A percentile compares a stretch with the other conserved stretches of the same genome.
phyloP scores from a whole-genome alignment of 2,797 vertebrate genomes.

The Enteromius thamalakanensis region DNA sequence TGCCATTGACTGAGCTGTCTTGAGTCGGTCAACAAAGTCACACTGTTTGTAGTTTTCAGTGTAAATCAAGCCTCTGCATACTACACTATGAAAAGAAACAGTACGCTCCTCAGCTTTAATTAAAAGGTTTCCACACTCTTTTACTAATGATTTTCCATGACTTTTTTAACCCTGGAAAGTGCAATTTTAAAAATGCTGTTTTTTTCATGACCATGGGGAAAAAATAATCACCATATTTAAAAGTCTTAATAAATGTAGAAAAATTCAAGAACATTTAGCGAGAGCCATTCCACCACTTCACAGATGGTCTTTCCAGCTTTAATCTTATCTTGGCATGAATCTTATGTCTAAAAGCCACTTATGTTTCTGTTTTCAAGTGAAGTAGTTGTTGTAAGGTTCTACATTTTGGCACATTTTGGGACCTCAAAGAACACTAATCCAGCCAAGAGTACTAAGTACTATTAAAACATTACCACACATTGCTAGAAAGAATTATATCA shows the following conservation, averaged over 20 bases:
- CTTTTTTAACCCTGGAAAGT: not conserved
- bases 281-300: constrained; percentile 3
- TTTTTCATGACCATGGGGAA: not conserved
- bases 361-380: constrained; percentile 10
- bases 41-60: not conserved
- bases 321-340: constrained; percentile 26
- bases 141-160: not conserved
- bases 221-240: constrained; percentile 20
- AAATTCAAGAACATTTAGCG: not conserved
- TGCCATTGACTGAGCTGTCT: not conserved
- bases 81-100: constrained; percentile 12
- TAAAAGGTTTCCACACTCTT: constrained; percentile 1
- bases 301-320: constrained; percentile 19
- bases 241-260: constrained; percentile 18
- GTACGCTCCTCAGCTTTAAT: constrained; percentile 16
- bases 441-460: not conserved
- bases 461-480: not conserved
- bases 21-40: not conserved
- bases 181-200: not conserved
- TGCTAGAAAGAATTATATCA: not conserved
- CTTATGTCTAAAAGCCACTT: constrained; percentile 25
- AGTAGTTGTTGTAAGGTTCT: constrained; percentile 16
- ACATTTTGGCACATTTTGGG: not conserved
- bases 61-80: not conserved
- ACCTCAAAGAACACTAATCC: not conserved